Base-by-base conservation (phyloP, 2,888 invertebrate genomes). In the Alviniconcha strummeri region DNA sequence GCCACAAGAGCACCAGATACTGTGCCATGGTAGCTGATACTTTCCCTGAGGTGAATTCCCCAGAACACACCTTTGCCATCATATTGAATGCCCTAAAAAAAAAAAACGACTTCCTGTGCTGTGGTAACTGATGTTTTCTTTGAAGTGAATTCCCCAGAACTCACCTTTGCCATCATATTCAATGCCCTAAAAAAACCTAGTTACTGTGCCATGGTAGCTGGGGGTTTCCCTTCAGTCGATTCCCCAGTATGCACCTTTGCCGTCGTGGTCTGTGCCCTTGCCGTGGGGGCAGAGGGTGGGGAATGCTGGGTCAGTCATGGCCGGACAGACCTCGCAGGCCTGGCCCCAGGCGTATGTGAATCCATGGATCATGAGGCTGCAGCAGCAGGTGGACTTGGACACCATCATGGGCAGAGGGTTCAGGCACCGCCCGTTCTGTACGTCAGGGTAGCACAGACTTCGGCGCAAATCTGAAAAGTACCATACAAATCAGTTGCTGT, bases 301-400 rank as follows among this genome's bases (percentile, higher is more conserved):
- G 93, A 96, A 97, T 83, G 96, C 96, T 5, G 95, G 94, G 36
- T 96, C 95, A 7, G 96, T 96, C 5, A 95, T 95, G 89, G 95
- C 94, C 0, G 97, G 97, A 91, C 97, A 97, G 0, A 96, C 95
- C 89, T 96, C 96, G 92, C 97, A 97, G 7, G 95, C 95, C 1
- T 95, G 96, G 3, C 97, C 97, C 97, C 97, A 97, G 11, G 96
- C 97, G 81, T 88, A 88, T 4, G 55, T 83, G 94, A 13, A 95
- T 95, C 90, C 90, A 6, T 89, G 84, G 0, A 90, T 87, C 2
- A 88, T 87, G 88, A 96, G 95, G 13, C 96, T 96, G 92, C 97
- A 97, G 92, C 97, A 97, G 89, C 97, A 97, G 90, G 96, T 96
- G 0, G 97, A 97, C 91, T 96, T 96, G 0, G 97, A 97, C n/a